Percentiles rank a stretch among this genome's conserved stretches.
Evolutionary conservation across 2,113 vertebrate species (phyloP).

Genomic region (Sterna hirundo): DNA sequence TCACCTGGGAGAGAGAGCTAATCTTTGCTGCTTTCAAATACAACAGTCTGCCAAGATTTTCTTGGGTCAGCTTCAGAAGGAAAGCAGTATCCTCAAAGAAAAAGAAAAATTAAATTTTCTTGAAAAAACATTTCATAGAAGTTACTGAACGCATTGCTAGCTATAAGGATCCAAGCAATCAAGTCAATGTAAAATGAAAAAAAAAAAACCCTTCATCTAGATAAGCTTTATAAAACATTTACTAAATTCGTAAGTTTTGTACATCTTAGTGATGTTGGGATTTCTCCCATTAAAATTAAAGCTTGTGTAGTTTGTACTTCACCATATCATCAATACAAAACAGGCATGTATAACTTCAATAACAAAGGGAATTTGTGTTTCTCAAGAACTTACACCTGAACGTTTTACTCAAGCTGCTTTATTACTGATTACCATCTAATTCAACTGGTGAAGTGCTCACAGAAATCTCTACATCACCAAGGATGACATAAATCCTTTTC

Average conservation of each 20-base stretch:
- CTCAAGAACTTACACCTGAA: neutral
- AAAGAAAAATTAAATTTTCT: neutral
- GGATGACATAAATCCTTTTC: neutral
- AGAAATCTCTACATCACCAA: neutral
- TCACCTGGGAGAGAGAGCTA: neutral
- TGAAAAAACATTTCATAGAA: neutral
- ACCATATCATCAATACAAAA: neutral
- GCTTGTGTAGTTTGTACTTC: neutral
- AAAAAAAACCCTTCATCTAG: rapidly evolving
- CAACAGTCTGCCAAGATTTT: neutral
- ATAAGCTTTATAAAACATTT: neutral
- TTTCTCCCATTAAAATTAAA: neutral
- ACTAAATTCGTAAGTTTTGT: neutral
- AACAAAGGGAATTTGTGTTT: neutral
- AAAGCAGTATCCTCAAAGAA: neutral
- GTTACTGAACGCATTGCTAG: neutral
- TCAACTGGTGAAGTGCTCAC: neutral
- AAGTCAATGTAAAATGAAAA: neutral
- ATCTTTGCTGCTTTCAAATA: neutral
- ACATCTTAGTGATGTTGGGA: neutral
- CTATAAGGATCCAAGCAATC: neutral
- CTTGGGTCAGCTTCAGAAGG: neutral
- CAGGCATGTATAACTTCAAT: neutral
- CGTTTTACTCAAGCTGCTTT: neutral
- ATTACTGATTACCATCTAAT: neutral